Evolutionary conservation across 2,113 vertebrate species (phyloP), one percentile per base, ranked within the genome.

Genomic region (Arothron firmamentum): DNA sequence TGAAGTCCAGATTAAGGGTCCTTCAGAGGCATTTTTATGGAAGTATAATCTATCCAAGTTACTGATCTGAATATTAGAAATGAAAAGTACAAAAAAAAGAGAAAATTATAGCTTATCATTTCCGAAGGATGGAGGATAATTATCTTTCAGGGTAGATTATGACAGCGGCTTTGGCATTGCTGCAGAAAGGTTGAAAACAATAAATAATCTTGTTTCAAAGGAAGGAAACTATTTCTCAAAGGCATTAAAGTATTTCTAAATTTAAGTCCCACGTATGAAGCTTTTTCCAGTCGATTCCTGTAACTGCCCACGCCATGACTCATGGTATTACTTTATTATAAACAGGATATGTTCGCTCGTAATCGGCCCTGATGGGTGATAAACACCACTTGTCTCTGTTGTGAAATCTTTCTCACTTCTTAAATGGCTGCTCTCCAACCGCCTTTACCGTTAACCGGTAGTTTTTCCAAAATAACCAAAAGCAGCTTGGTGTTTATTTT

Each of bases 291-390:
- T 65, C 50, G 25, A 43, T 65, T 14, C 55, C 47, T 17, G 48
- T 62, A 68, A 51, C 62, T 59, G 65, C 78, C 75, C 70, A 78
- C 80, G 67, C 31, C 2, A 8, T 19, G 16, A 54, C 15, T 59
- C 54, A 45, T 74, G 76, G 78, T 84, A 78, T 82, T 65, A 65
- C 65, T 59, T 50, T 41, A 73, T 47, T 8, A 15, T 83, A 87
- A 86, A 88, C 82, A 85, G 79, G 84, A 81, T 62, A 65, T 45
- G 59, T 66, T 82, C 57, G 66, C 71, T 73, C 79, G 74, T 47
- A 62, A 80, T 58, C 67, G 20, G 21, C 17, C 52, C 80, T 82
- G 83, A 62, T 13, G 25, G 56, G 31, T 57, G 67, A 78, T 71
- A 83, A 85, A 85, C 79, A 84, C 28, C 51, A 74, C 68, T 58